Evolutionary conservation across 2,797 vertebrate genomes (phyloP), one percentile per base, ranked within the genome.

Genomic region (Liparis tanakae): DNA sequence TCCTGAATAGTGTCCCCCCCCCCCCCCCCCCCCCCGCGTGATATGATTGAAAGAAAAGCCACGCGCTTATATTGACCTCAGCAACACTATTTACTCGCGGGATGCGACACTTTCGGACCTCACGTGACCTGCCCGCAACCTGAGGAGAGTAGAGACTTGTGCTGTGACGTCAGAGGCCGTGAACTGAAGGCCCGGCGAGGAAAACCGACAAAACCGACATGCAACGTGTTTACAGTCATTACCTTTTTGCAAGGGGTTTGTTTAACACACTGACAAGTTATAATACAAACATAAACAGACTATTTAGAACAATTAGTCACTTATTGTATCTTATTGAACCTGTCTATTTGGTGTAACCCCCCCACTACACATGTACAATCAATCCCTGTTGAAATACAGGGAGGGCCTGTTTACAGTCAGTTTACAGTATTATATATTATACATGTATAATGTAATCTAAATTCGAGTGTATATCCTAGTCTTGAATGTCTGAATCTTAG

Each of bases 381-480:
- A 13, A 43, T 51, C 60, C 22, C 14, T 41, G n/a, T 33, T 60
- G 4, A 61, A 61, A 22, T 33, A 61, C 55, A 61, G 22, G 9
- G 14, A 70, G 56, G 7, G 12, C 20, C 33, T 67, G 56, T 61
- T 22, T 59, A 4, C 9, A 46, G 43, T 57, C 53, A n/a, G 33
- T 56, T 77, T 70, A 56, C 22, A 22, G 61, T 18, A 25, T 72
- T 66, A 62, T 80, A 43, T 20, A 51, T 58, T 36, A 18, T 61
- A 36, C 39, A 41, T 12, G 13, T 48, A 12, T 34, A 12, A 22
- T 20, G 1, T 43, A 56, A 37, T 50, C 3, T 55, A 67, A 60
- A 1, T 22, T 72, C 4, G 36, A 25, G 51, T 56, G 66, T 70
- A 57, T 37, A n/a, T 30, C 5, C 1, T 7, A 37, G 20, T 60